These are phyloP conservation scores for Delphinapterus leucas DNA, from an alignment of 2,113 vertebrate species.

Conservation along the genomic window DNA sequence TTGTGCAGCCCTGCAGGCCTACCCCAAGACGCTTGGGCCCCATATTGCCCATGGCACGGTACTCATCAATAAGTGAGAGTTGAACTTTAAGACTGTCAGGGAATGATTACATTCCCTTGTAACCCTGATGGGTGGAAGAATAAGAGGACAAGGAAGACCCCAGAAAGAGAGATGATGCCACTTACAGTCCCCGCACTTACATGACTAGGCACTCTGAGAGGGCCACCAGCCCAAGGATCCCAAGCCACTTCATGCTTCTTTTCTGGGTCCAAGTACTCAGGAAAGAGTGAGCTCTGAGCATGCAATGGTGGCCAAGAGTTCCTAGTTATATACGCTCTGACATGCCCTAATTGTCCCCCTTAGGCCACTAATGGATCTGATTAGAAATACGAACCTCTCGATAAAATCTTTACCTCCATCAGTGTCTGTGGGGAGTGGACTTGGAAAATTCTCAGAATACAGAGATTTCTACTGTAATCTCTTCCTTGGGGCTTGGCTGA, in stretches of 20 bases:
- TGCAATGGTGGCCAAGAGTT: accelerated
- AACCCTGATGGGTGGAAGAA: background rate
- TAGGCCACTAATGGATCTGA: background rate
- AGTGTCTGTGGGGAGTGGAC: background rate
- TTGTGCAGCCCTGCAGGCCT: background rate
- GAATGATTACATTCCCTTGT: background rate
- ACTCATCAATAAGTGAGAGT: background rate
- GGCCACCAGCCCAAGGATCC: conserved; percentile 73
- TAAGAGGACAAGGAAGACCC: background rate
- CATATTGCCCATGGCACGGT: background rate
- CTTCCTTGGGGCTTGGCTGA: background rate
- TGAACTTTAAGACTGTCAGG: background rate
- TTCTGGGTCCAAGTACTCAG: accelerated
- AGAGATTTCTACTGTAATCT: background rate
- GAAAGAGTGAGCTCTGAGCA: background rate
- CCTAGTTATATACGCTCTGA: conserved; percentile 62
- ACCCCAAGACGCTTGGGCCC: background rate
- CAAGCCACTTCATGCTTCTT: conserved; percentile 76
- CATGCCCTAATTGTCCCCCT: background rate
- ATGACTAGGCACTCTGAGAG: conserved; percentile 72
- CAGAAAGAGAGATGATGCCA: no score
- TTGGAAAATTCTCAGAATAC: background rate
- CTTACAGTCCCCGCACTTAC: conserved; percentile 59
- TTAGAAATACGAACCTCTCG: conserved; percentile 66
- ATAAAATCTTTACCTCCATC: background rate